Base-by-base conservation (phyloP, 1,140 invertebrate genomes). In the Hyles vespertilio region DNA sequence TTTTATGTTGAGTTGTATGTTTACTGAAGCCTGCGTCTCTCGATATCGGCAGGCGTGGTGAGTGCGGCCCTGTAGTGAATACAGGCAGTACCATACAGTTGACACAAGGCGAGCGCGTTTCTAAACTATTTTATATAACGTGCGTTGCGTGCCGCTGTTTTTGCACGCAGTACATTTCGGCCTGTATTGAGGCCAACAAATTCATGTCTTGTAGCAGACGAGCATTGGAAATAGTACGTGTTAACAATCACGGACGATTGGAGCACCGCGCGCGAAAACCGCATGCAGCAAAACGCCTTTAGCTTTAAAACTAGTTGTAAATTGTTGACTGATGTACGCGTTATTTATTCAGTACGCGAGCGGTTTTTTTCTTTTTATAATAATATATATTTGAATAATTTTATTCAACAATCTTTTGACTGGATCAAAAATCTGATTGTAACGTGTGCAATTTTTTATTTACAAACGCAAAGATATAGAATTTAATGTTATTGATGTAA, bases 321-420 rank as follows among this genome's bases (percentile, higher is more conserved):
- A 74, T 74, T 72, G 77, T 85, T 82, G 82, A 83, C 79, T 82
- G 82, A 84, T 63, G 69, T 67, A 72, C 78, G 79, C 74, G 79
- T 85, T 75, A 79, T 85, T 83, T 81, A 82, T 81, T 61, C 74
- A 61, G 65, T 75, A 74, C 71, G 70, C 67, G 55, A 72, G 67
- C 49, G 67, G 59, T 63, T 75, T 69, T 92, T 94, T 88, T 92
- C 93, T 92, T 83, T 69, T 77, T 70, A 65, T 10, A 51, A 6
- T 60, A 63, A 60, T 55, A 32, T 50, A 9, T 50, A 22, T 32
- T 32, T 50, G 46, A 40, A 57, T 59, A 62, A 61, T 59, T 67
- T 60, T 70, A 67, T 63, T 67, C 66, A 54, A 58, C 61, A 65
- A 72, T 70, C 52, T 73, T 79, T 79, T 79, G 74, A 79, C 77